Evolutionary conservation across 2,888 invertebrate species (phyloP).

Genomic region (Apodemia duryi): DNA sequence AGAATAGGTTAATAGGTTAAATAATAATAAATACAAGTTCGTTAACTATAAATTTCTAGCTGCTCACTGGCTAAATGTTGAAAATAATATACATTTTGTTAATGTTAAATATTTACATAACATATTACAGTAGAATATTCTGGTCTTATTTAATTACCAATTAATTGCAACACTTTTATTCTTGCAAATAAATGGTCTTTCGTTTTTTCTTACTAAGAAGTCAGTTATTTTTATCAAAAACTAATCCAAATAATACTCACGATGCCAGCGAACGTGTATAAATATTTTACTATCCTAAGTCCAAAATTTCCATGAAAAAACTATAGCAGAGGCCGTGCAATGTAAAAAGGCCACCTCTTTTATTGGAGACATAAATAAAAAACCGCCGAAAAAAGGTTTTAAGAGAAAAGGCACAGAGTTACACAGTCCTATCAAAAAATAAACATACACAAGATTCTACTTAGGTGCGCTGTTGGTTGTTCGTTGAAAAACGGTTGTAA

Average conservation of each 20-base stretch:
- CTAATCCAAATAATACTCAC: not conserved
- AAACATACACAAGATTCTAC: slow-evolving; percentile 73
- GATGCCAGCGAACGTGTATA: slow-evolving; percentile 14
- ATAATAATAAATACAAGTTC: too few relatives aligned
- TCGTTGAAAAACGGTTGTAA: slow-evolving; percentile 67
- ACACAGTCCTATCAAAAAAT: slow-evolving; percentile 76
- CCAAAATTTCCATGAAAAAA: slow-evolving; percentile 64
- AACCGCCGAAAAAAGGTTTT: slow-evolving; percentile 48
- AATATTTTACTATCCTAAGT: slow-evolving; percentile 38
- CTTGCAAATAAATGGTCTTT: too few relatives aligned
- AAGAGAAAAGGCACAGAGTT: slow-evolving; percentile 67
- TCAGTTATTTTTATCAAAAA: slow-evolving; percentile 6
- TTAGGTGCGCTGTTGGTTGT: slow-evolving; percentile 62
- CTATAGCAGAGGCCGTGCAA: slow-evolving; percentile 48
- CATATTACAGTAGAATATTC: too few relatives aligned
- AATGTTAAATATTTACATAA: too few relatives aligned
- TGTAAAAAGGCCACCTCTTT: slow-evolving; percentile 62
- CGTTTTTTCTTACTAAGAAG: not conserved
- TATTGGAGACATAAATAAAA: slow-evolving; percentile 68
- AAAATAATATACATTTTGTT: too few relatives aligned
- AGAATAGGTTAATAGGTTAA: too few relatives aligned
- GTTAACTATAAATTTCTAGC: too few relatives aligned
- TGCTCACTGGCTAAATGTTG: too few relatives aligned
- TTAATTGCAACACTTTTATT: too few relatives aligned
- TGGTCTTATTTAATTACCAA: too few relatives aligned